Conservation (phyloP, 1,140 invertebrate species). For the Oryzaephilus surinamensis region DNA sequence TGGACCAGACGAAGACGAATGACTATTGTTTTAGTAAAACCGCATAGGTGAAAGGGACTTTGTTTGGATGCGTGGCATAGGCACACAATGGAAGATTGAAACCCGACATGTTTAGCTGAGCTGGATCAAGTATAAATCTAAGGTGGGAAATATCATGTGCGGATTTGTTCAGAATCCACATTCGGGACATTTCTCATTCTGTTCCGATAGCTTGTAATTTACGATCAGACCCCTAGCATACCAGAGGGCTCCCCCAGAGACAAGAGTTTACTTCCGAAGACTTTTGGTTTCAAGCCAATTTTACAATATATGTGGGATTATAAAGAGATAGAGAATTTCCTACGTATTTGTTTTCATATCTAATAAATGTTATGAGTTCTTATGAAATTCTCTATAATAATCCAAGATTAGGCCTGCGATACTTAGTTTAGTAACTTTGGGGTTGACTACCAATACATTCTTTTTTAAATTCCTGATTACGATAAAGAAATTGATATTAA, state of each 20-base stretch:
- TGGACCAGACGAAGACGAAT: slow-evolving; percentile 2
- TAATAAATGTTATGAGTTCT: too few relatives aligned
- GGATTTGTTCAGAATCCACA: slow-evolving; percentile 27
- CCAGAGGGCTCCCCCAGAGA: slow-evolving; percentile 10
- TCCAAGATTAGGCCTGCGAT: background rate
- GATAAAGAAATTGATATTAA: too few relatives aligned
- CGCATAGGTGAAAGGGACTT: slow-evolving; percentile 4
- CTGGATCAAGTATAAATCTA: slow-evolving; percentile 14
- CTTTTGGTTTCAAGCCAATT: slow-evolving; percentile 9
- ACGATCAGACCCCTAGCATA: slow-evolving; percentile 8
- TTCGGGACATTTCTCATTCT: slow-evolving; percentile 19
- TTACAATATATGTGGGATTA: slow-evolving; percentile 11
- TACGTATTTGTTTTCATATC: too few relatives aligned
- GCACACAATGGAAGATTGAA: slow-evolving; percentile 12
- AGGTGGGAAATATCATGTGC: slow-evolving; percentile 27
- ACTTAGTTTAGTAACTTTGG: background rate
- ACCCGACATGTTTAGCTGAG: slow-evolving; percentile 10
- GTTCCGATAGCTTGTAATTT: slow-evolving; percentile 20
- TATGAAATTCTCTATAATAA: too few relatives aligned
- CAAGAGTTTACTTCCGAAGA: slow-evolving; percentile 7
- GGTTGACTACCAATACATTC: background rate
- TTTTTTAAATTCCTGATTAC: background rate
- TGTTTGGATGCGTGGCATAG: slow-evolving; percentile 5
- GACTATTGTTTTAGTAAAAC: slow-evolving; percentile 7
- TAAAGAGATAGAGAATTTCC: slow-evolving; percentile 8